Evolutionary conservation across 2,888 invertebrate genomes (phyloP).

Genomic region (Apodemia zela): DNA sequence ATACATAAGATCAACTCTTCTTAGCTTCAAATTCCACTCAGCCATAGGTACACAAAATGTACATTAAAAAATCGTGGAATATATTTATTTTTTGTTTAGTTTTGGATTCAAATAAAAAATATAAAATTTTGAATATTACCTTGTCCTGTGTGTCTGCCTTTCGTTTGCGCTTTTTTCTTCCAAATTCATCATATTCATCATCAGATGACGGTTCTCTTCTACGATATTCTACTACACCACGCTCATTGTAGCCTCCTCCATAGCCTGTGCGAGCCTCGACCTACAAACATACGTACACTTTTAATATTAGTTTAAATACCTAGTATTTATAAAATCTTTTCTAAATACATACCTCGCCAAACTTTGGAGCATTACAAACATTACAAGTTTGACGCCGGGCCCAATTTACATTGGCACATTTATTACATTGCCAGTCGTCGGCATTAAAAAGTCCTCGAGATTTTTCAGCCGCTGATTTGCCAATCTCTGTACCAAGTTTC

Average conservation of each 20-base stretch:
- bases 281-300: slow-evolving; percentile 42
- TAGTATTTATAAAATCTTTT: background rate
- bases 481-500: slow-evolving; percentile 97
- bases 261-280: slow-evolving; percentile 89
- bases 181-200: slow-evolving; percentile 98
- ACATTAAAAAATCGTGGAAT: slow-evolving; percentile 13
- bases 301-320: background rate
- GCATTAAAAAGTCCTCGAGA: slow-evolving; percentile 97
- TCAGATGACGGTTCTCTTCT: slow-evolving; percentile 92
- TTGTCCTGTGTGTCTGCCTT: slow-evolving; percentile 46
- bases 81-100: slow-evolving; percentile 1
- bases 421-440: slow-evolving; percentile 99
- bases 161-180: slow-evolving; percentile 82
- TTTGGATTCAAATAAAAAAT: slow-evolving; percentile 6
- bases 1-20: slow-evolving; percentile 68
- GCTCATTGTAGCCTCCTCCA: slow-evolving; percentile 96
- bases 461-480: slow-evolving; percentile 98
- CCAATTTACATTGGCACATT: slow-evolving; percentile 99
- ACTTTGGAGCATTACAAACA: slow-evolving; percentile 99
- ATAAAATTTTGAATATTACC: slow-evolving; percentile 36
- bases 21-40: slow-evolving; percentile 71
- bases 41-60: slow-evolving; percentile 50
- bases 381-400: slow-evolving; percentile 97
- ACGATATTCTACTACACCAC: slow-evolving; percentile 97
- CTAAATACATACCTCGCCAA: slow-evolving; percentile 89